Evolutionary conservation across 2,113 vertebrate species (phyloP), one percentile per base, ranked within the genome.

Genomic region (Ctenomys sociabilis): DNA sequence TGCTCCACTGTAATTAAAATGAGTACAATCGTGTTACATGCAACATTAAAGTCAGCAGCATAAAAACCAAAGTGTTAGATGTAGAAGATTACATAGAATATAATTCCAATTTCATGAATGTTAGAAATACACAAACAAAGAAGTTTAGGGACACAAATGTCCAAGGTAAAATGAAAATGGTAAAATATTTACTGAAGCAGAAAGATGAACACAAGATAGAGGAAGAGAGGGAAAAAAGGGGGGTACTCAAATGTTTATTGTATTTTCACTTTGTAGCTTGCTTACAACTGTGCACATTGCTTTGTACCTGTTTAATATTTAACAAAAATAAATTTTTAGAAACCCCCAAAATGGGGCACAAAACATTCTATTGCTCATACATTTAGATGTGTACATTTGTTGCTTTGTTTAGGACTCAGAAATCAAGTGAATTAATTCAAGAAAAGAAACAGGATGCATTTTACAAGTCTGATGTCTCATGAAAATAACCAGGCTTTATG

Each of bases 1-100:
- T 86, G 40, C 8, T 64, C 43, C 37, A 32, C 7, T 93, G 37
- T n/a, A 57, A n/a, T 81, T 14, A 37, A 93, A 83, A 82, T 88
- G 40, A 95, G n/a, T 84, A 24, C 16, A 77, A 40, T 7, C 17
- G 43, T 63, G 35, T 37, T 59, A 43, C 32, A 37, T 64, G 1
- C n/a, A 91, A 63, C 57, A 85, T 52, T 93, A 87, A 63, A 70
- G 91, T 82, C 30, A 85, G 43, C 40, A 16, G 19, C 19, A 63
- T 61, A 77, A 64, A 88, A 91, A 30, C 26, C 54, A 59, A 94
- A 90, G 30, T 85, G n/a, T 28, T 85, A 77, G 82, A 63, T 88
- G 84, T 52, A n/a, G 4, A 35, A 88, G 32, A 86, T 57, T 63
- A 78, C 24, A 40, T 6, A 64, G 43, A 82, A 22, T n/a, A 63